Percentiles rank a stretch among this genome's conserved stretches.
These are phyloP conservation scores for Heliconius ismenius DNA, from an alignment of 2,888 invertebrate species.

Conservation along the genomic window DNA sequence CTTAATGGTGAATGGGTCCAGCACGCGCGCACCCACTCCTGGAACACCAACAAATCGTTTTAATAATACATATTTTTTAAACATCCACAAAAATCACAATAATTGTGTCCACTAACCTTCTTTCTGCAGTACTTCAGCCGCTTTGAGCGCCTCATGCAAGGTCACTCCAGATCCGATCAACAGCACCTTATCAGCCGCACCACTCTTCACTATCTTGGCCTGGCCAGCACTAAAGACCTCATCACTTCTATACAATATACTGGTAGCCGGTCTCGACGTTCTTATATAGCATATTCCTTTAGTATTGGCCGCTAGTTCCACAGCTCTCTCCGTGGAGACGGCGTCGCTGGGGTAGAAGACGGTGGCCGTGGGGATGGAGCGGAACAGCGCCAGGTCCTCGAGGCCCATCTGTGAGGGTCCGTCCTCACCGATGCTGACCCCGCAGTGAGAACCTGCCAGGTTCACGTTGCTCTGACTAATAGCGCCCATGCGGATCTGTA, in stretches of 20 bases:
- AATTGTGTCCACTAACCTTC: constrained; percentile 47
- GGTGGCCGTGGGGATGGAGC: constrained; percentile 91
- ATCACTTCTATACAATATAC: constrained; percentile 92
- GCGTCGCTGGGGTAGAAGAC: constrained; percentile 94
- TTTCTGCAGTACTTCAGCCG: constrained; percentile 88
- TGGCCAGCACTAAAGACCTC: constrained; percentile 90
- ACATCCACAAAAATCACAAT: not conserved
- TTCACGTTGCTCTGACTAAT: constrained; percentile 99
- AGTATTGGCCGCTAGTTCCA: constrained; percentile 97
- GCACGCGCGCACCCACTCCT: constrained; percentile 89
- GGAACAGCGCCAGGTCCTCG: constrained; percentile 98
- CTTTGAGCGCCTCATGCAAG: constrained; percentile 92
- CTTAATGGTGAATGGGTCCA: constrained; percentile 98
- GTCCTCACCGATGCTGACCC: constrained; percentile 99
- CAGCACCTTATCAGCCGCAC: constrained; percentile 89
- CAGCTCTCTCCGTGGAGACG: constrained; percentile 95
- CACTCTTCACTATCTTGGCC: constrained; percentile 89
- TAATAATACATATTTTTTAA: no score
- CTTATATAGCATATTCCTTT: constrained; percentile 97
- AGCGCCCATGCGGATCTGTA: constrained; percentile 97
- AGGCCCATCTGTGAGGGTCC: constrained; percentile 99
- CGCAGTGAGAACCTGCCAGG: constrained; percentile 98
- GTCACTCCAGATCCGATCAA: constrained; percentile 97
- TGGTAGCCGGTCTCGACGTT: constrained; percentile 95
- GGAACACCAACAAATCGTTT: constrained; percentile 7